Conservation (phyloP, 1,140 invertebrate species). For the Sycobia sp. region DNA sequence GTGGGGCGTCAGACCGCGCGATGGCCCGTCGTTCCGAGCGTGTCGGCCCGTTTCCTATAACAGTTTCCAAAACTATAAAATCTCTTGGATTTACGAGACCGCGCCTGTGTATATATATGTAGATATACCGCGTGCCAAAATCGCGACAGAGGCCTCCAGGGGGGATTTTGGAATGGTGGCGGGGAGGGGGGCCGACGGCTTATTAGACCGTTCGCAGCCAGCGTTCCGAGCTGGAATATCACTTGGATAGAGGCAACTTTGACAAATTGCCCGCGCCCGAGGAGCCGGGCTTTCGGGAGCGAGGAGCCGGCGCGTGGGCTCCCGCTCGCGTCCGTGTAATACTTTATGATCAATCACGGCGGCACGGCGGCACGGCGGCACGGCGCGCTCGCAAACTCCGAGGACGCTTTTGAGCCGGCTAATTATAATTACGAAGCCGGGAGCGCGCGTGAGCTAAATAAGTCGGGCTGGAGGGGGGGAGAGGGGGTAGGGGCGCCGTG, state of each 20-base stretch:
- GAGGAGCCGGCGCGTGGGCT: background rate
- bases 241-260: slow-evolving; percentile 12
- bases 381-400: slow-evolving; percentile 1
- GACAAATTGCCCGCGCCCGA: slow-evolving; percentile 32
- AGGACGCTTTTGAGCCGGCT: too few relatives aligned
- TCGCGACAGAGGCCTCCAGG: too few relatives aligned
- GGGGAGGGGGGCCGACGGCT: background rate
- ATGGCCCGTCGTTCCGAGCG: too few relatives aligned
- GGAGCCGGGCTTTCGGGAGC: background rate
- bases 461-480: too few relatives aligned
- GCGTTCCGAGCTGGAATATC: too few relatives aligned
- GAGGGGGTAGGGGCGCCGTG: too few relatives aligned
- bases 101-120: background rate
- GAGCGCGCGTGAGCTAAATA: too few relatives aligned
- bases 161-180: too few relatives aligned
- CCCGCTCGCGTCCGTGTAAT: background rate
- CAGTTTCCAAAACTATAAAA: slow-evolving; percentile 17
- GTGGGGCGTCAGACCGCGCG: too few relatives aligned
- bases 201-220: slow-evolving; percentile 26
- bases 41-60: background rate
- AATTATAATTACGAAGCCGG: slow-evolving; percentile 13
- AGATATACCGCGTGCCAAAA: too few relatives aligned
- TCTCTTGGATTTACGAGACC: slow-evolving; percentile 22
- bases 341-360: slow-evolving; percentile 30
- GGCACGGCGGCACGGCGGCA: background rate